Percentiles rank a stretch among this genome's conserved stretches.
Evolutionary conservation across 2,888 invertebrate genomes (phyloP).

Genomic region (Stenolophus ochropezus): DNA sequence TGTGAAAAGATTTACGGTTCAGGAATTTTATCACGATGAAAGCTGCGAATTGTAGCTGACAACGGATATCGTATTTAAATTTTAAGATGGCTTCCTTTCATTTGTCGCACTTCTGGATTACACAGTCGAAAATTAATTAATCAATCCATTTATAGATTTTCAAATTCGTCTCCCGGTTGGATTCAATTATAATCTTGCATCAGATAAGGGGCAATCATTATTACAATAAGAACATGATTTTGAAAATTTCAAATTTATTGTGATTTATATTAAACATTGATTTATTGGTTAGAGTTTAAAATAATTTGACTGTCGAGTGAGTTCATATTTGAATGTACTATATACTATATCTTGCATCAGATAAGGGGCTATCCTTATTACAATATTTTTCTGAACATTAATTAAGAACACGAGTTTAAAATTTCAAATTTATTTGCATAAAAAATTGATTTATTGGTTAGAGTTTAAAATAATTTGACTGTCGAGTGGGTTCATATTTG

Average conservation of each 20-base stretch:
- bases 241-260: background rate
- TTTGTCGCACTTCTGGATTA: constrained; percentile 8
- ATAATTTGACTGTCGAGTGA: background rate
- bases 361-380: too few species aligned
- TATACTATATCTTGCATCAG: background rate
- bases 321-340: background rate
- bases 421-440: background rate
- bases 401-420: background rate
- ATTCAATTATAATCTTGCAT: background rate
- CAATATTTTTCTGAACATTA: background rate
- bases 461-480: background rate
- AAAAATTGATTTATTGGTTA: background rate
- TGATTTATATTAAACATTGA: background rate
- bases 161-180: background rate
- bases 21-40: constrained; percentile 47
- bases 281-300: background rate
- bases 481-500: too few species aligned
- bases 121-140: constrained; percentile 28
- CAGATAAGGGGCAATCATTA: too few species aligned
- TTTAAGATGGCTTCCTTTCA: constrained; percentile 19
- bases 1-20: constrained; percentile 56
- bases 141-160: constrained; percentile 9
- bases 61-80: constrained; percentile 48
- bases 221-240: too few species aligned
- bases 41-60: constrained; percentile 26